phyloP scores from a whole-genome alignment of 1,140 invertebrate genomes.

The Hylaeus anthracinus region DNA sequence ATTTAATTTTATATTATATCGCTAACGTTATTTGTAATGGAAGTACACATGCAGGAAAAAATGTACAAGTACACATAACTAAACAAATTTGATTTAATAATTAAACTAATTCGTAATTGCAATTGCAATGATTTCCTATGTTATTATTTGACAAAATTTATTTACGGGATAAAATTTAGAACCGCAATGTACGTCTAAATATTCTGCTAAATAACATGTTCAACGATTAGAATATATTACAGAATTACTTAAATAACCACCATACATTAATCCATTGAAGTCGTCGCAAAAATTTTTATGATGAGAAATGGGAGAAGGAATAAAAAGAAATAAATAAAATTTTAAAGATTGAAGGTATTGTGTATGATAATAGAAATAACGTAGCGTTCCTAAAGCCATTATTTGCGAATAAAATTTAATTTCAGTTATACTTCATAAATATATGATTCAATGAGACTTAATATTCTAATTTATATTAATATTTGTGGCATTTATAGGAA shows the following conservation, averaged over 20 bases:
- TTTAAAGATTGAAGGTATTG: constrained; percentile 5
- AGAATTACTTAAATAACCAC: constrained; percentile 53
- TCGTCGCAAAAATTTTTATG: constrained; percentile 44
- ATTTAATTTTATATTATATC: constrained; percentile 47
- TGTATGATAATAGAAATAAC: constrained; percentile 14
- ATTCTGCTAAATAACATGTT: constrained; percentile 38
- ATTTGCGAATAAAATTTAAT: constrained; percentile 28
- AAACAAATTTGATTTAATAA: constrained; percentile 51
- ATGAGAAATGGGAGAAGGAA: background rate
- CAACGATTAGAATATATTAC: constrained; percentile 56
- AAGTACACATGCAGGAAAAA: constrained; percentile 51
- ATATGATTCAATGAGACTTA: constrained; percentile 45
- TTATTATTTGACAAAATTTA: constrained; percentile 29
- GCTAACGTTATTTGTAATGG: constrained; percentile 52
- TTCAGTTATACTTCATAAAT: constrained; percentile 47
- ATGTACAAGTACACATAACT: constrained; percentile 42
- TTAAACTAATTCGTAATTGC: constrained; percentile 47
- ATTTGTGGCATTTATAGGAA: constrained; percentile 53
- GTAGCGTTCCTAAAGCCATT: background rate
- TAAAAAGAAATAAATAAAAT: background rate
- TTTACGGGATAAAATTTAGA: constrained; percentile 23
- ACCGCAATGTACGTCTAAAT: constrained; percentile 17
- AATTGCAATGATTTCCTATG: constrained; percentile 28
- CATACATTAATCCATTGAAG: constrained; percentile 40
- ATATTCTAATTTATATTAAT: constrained; percentile 60